Percentiles rank a stretch among this genome's conserved stretches.
phyloP scores from a whole-genome alignment of 2,888 invertebrate species.

The Cancer borealis region DNA sequence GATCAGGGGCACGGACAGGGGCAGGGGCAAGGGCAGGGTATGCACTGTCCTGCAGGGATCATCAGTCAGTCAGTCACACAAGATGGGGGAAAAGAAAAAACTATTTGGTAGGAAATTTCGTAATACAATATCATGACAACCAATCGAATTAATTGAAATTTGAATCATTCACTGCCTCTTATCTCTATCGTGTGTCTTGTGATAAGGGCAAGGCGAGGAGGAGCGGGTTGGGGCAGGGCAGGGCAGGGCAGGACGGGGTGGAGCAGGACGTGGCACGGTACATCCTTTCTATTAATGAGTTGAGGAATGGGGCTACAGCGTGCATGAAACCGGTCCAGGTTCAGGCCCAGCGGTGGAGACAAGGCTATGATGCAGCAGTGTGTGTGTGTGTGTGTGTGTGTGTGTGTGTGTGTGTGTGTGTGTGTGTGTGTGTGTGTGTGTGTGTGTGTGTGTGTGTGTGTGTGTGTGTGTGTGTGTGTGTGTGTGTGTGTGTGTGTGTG shows the following conservation, averaged over 20 bases:
- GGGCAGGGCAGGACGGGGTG: background rate
- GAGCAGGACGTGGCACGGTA: background rate
- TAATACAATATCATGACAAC: too few relatives aligned
- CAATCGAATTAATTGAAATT: background rate
- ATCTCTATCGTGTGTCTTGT: background rate
- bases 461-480: too few relatives aligned
- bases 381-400: too few relatives aligned
- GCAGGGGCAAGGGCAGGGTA: background rate
- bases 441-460: too few relatives aligned
- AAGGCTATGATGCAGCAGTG: background rate
- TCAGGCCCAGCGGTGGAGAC: background rate
- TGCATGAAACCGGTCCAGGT: background rate
- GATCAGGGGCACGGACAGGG: background rate
- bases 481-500: too few relatives aligned
- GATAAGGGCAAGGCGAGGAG: background rate
- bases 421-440: too few relatives aligned
- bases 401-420: too few relatives aligned
- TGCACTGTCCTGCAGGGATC: background rate
- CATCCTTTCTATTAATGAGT: background rate
- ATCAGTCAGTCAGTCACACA: background rate
- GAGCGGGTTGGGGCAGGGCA: background rate
- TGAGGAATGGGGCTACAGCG: background rate
- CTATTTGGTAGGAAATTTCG: background rate
- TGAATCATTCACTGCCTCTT: background rate
- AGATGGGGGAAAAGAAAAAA: background rate